Percentiles rank a stretch among this genome's conserved stretches.
phyloP scores from a whole-genome alignment of 2,888 invertebrate species.

The Cybosia mesomella region DNA sequence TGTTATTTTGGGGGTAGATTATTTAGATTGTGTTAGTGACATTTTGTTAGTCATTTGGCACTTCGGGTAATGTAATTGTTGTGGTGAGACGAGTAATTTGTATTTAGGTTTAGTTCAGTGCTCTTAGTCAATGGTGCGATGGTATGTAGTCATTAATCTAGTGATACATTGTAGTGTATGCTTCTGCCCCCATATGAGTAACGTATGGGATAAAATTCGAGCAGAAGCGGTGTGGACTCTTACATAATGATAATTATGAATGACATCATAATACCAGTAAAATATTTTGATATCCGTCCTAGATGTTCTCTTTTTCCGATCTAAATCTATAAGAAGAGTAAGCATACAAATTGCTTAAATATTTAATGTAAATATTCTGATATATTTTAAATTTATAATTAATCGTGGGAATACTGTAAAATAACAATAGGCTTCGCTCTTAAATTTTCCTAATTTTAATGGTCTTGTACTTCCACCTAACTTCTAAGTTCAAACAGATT shows the following conservation, averaged over 20 bases:
- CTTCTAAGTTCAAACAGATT: no score
- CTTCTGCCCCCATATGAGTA: conserved; percentile 70
- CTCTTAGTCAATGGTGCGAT: conserved; percentile 68
- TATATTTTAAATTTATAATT: no score
- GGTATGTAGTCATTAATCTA: conserved; percentile 73
- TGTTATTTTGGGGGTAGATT: conserved; percentile 50
- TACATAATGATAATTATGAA: not conserved
- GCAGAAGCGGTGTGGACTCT: conserved; percentile 28
- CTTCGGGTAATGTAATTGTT: conserved; percentile 6
- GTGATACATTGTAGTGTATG: conserved; percentile 78
- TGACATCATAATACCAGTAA: no score
- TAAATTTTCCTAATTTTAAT: no score
- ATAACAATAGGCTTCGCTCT: no score
- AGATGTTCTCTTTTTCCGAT: no score
- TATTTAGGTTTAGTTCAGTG: conserved; percentile 56
- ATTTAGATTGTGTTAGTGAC: conserved; percentile 32
- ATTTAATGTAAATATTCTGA: no score
- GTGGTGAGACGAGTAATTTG: conserved; percentile 30
- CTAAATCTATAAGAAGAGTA: no score
- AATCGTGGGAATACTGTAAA: no score
- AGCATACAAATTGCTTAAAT: no score
- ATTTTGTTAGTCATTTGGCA: conserved; percentile 33
- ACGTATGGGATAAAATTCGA: conserved; percentile 48
- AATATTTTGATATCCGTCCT: no score
- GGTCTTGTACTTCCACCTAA: no score